Percentiles rank a stretch among this genome's conserved stretches.
Conservation (phyloP, 2,113 vertebrate species). For the Nanorana parkeri region DNA sequence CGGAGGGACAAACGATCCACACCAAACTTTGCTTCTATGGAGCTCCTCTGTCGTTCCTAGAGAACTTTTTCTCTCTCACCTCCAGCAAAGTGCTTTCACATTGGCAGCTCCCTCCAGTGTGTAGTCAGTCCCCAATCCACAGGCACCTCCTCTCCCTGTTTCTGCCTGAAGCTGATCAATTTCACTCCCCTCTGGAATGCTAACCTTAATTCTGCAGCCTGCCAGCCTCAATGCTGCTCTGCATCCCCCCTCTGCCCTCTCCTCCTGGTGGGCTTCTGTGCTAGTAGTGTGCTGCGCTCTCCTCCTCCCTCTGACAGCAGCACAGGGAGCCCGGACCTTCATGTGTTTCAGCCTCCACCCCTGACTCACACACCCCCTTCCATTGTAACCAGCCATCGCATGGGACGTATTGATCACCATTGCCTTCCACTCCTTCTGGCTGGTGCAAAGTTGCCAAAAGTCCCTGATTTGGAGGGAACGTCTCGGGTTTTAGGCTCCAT, state of each 20-base stretch:
- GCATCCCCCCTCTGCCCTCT: neutral
- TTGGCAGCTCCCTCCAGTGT: neutral
- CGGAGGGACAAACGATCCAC: neutral
- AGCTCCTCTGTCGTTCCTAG: neutral
- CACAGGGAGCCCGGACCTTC: conserved; percentile 22
- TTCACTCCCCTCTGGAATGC: conserved; percentile 41
- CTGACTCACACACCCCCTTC: conserved; percentile 27
- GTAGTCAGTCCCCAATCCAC: conserved; percentile 21
- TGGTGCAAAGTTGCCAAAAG: neutral
- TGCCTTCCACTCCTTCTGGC: neutral
- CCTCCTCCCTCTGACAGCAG: conserved; percentile 34
- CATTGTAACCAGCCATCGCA: neutral
- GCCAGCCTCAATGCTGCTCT: neutral
- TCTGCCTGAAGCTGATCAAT: conserved; percentile 34
- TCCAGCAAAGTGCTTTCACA: conserved; percentile 13
- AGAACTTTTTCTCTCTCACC: neutral
- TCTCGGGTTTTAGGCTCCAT: too few relatives aligned
- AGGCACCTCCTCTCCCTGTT: conserved; percentile 33
- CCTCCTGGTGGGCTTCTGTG: conserved; percentile 27
- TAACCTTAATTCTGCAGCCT: conserved; percentile 22
- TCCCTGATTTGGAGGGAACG: too few relatives aligned
- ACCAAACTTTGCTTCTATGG: neutral
- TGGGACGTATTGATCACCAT: neutral
- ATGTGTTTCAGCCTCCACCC: conserved; percentile 36
- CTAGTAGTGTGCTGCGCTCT: neutral